Base-by-base conservation (phyloP, 2,888 invertebrate species). In the Belgica antarctica region DNA sequence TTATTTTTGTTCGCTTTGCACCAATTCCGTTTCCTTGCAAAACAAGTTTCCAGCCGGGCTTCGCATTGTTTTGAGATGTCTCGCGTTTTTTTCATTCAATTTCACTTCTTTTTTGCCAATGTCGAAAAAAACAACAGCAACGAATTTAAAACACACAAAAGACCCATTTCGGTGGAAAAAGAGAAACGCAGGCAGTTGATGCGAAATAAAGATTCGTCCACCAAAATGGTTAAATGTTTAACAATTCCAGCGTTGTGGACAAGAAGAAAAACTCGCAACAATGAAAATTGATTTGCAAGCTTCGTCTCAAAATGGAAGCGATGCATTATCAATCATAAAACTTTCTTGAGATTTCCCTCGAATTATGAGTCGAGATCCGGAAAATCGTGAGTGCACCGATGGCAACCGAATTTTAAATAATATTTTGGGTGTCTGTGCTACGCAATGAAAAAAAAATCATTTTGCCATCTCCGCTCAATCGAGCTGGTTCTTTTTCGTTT, bases 141-240 rank as follows among this genome's bases (percentile, higher is more conserved):
- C n/a, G 10, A 41, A 41, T 10, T 41, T 41, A n/a, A 41, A 52
- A 52, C 24, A 24, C 52, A 24, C 52, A 52, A 52, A 52, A 24
- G 24, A 15, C 52, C 52, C 25, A 25, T 2, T 27, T 59, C 59
- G 52, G 22, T 24, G n/a, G n/a, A n/a, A 52, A 52, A 52, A 52
- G 24, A 52, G 24, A 52, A 59, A 59, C 27, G 27, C 59, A 65
- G 65, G 28, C 46, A 17, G 41, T 22, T 15, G 36, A 62, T 41
- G 25, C 41, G 47, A 24, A 34, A 15, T 57, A 59, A 62, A 31
- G 31, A 62, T 31, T 62, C 31, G 62, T 36, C 65, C 25, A 36
- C 65, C 65, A 65, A 65, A 65, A 65, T 65, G 65, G 46, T 65
- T 65, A 65, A 65, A 46, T 47, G 65, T 65, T 65, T 27, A 36